Evolutionary conservation across 2,797 vertebrate genomes (phyloP).

Genomic region (Diplodus puntazzo): DNA sequence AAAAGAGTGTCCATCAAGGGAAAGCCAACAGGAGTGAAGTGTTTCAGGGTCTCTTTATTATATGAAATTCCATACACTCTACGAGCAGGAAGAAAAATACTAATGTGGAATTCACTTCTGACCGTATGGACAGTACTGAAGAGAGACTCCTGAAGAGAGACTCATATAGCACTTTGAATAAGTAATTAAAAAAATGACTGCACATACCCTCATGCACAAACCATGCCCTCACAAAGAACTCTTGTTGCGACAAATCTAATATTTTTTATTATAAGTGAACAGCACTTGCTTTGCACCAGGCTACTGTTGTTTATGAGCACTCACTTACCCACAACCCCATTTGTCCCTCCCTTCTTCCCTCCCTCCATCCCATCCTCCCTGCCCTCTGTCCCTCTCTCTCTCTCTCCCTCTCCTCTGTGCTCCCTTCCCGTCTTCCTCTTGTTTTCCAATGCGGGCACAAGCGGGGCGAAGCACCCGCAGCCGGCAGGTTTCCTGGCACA

Average conservation of each 20-base stretch:
- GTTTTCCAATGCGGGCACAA: slow-evolving; percentile 81
- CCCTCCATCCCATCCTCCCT: slow-evolving; percentile 34
- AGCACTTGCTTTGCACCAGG: slow-evolving; percentile 36
- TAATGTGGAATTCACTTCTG: background rate
- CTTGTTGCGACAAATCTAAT: too few species aligned
- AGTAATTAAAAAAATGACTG: background rate
- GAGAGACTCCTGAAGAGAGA: background rate
- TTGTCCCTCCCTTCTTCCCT: slow-evolving; percentile 44
- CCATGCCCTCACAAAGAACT: background rate
- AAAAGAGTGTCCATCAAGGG: slow-evolving; percentile 40
- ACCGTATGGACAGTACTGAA: background rate
- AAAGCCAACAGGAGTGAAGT: slow-evolving; percentile 27
- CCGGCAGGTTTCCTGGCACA: slow-evolving; percentile 82
- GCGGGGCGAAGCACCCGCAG: slow-evolving; percentile 66
- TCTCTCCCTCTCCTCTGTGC: slow-evolving; percentile 48
- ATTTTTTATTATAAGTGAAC: background rate
- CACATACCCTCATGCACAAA: background rate
- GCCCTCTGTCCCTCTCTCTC: slow-evolving; percentile 42
- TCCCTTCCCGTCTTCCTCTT: slow-evolving; percentile 80
- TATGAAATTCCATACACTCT: background rate
- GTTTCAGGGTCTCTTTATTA: slow-evolving; percentile 28
- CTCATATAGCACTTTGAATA: background rate
- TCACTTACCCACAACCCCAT: slow-evolving; percentile 36
- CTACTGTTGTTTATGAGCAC: slow-evolving; percentile 51
- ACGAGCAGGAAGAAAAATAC: background rate